Percentiles rank a stretch among this genome's conserved stretches.
Conservation (phyloP, 2,113 vertebrate genomes). For the Saccopteryx bilineata region DNA sequence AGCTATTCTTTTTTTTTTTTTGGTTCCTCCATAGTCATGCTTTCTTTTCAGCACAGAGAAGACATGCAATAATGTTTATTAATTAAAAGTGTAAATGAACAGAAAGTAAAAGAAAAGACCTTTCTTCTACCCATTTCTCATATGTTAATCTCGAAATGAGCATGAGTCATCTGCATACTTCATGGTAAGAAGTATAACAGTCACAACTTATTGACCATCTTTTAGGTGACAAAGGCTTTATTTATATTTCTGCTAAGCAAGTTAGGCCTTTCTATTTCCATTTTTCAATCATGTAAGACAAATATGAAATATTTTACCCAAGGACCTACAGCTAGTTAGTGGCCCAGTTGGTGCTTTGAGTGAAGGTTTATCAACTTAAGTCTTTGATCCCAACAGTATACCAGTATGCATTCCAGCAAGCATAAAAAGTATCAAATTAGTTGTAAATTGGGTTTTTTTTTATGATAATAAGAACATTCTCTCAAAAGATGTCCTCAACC, state of each 20-base stretch:
- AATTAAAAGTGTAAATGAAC: background rate
- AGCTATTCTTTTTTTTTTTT: background rate
- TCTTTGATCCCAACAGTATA: background rate
- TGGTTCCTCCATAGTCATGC: background rate
- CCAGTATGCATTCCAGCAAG: background rate
- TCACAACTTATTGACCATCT: background rate
- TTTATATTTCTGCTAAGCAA: background rate
- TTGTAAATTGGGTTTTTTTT: background rate
- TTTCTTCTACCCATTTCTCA: background rate
- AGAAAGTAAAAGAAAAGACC: background rate
- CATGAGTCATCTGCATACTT: background rate
- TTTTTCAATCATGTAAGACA: background rate
- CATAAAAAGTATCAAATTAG: background rate
- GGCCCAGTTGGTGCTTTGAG: background rate
- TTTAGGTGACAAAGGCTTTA: background rate
- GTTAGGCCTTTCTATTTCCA: background rate
- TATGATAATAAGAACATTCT: background rate
- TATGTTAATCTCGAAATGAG: background rate
- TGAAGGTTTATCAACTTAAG: background rate
- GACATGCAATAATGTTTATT: background rate
- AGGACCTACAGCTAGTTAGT: background rate
- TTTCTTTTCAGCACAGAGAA: background rate
- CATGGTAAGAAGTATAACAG: background rate
- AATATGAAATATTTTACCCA: background rate
- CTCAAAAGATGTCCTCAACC: background rate